phyloP scores from a whole-genome alignment of 1,140 invertebrate species.

The Euura saliciscinereae region DNA sequence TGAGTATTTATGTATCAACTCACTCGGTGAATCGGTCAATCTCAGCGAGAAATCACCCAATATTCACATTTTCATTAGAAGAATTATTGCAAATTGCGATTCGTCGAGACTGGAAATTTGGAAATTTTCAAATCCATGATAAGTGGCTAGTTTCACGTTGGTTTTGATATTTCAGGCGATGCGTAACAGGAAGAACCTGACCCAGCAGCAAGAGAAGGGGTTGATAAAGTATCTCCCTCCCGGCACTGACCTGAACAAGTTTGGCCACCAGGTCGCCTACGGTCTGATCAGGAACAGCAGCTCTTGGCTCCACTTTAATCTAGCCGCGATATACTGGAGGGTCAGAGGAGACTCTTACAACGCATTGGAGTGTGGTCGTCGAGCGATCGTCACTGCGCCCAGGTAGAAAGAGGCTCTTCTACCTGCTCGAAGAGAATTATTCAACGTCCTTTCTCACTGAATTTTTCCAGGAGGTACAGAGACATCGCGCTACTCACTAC shows the following conservation, averaged over 20 bases:
- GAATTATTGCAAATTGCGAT: conserved; percentile 6
- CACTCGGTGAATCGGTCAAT: not conserved
- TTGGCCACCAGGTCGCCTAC: conserved; percentile 70
- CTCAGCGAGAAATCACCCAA: not conserved
- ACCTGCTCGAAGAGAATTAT: not conserved
- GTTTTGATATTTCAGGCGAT: conserved; percentile 64
- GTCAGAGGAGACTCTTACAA: conserved; percentile 78
- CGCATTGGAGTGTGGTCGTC: conserved; percentile 80
- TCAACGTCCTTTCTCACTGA: conserved; percentile 9
- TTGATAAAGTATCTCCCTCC: conserved; percentile 68
- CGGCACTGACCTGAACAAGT: conserved; percentile 68
- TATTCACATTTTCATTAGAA: not conserved
- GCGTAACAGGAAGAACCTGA: conserved; percentile 68
- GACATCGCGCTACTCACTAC: conserved; percentile 82
- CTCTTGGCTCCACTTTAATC: conserved; percentile 85
- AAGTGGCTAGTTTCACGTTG: too few species aligned
- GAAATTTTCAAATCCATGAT: too few species aligned
- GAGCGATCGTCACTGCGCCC: conserved; percentile 80
- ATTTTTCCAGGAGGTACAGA: conserved; percentile 68
- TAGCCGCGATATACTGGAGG: conserved; percentile 86
- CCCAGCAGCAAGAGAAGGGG: conserved; percentile 68
- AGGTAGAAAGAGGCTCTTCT: conserved; percentile 10
- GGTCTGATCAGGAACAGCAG: conserved; percentile 73
- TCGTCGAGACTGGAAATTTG: conserved; percentile 2
- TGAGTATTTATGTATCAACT: conserved; percentile 32